Conservation (phyloP, 2,888 invertebrate genomes). For the Tetragonula carbonaria region DNA sequence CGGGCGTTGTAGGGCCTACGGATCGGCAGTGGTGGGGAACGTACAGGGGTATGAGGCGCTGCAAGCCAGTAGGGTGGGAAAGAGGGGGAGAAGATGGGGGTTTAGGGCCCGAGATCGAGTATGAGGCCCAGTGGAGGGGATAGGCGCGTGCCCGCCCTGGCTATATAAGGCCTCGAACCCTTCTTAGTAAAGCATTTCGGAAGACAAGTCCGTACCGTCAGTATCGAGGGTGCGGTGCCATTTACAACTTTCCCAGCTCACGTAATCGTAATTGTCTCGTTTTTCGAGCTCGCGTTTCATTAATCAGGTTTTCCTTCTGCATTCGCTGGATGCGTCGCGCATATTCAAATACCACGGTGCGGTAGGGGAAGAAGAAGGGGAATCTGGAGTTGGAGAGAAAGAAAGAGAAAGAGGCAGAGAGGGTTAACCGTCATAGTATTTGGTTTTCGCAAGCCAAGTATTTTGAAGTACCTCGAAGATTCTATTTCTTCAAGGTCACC, state of each 20-base stretch:
- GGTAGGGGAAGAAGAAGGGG: not conserved
- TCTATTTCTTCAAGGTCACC: slow-evolving; percentile 65
- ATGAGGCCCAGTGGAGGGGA: slow-evolving; percentile 86
- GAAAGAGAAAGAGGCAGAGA: slow-evolving; percentile 2
- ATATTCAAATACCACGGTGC: slow-evolving; percentile 34
- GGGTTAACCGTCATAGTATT: slow-evolving; percentile 26
- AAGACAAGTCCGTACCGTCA: slow-evolving; percentile 80
- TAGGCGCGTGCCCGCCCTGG: slow-evolving; percentile 87
- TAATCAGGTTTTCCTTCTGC: not conserved
- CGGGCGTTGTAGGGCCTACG: slow-evolving; percentile 78
- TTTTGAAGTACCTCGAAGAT: slow-evolving; percentile 42
- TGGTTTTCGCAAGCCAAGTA: slow-evolving; percentile 4
- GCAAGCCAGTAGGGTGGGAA: slow-evolving; percentile 75
- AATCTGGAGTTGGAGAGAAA: not conserved
- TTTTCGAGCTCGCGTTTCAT: slow-evolving; percentile 13
- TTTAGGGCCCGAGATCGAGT: slow-evolving; percentile 84
- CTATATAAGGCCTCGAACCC: slow-evolving; percentile 84
- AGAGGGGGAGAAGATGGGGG: slow-evolving; percentile 82
- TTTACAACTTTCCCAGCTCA: slow-evolving; percentile 41
- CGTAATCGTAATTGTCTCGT: slow-evolving; percentile 10
- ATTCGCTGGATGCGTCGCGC: slow-evolving; percentile 27
- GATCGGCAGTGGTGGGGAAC: slow-evolving; percentile 83
- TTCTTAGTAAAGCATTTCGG: slow-evolving; percentile 83
- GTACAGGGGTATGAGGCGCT: slow-evolving; percentile 76
- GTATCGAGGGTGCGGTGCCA: slow-evolving; percentile 76